Base-by-base conservation (phyloP, 2,888 invertebrate genomes). In the Temnothorax rugatulus region DNA sequence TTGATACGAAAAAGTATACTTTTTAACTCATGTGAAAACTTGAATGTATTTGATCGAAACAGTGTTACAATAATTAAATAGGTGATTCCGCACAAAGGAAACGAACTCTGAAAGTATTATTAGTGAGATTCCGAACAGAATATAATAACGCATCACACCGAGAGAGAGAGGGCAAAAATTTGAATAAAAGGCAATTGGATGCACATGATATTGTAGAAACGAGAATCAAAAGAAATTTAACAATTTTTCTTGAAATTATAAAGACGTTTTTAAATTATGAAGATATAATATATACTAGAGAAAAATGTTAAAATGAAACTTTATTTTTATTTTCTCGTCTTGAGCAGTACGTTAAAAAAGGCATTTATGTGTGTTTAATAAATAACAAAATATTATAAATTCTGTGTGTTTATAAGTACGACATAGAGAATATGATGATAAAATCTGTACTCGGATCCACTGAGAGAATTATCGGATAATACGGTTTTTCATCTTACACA, bases 381-480 rank as follows among this genome's bases (percentile, higher is more conserved):
- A 66, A 66, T 54, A 34, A 76, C 25, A 4, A 75, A 47, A 21
- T 15, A 13, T 41, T 41, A 29, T 52, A 38, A 41, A 38, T 41
- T n/a, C 3, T 25, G 5, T 25, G 1, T 21, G 13, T 9, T 9
- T 38, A 15, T 38, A 25, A 13, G 25, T 21, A 21, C 38, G 11
- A 41, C 44, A 8, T 7, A 1, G n/a, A 41, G 64, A 76, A 64
- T 25, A 29, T 50, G 38, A 3, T 25, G 25, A 2, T 47, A 25
- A 76, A 54, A 76, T 76, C 34, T 13, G 4, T 25, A 25, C 38
- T 38, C 34, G 4, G 11, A 41, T 64, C 29, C 25, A 18, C 25
- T 25, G 13, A 21, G 25, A 76, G n/a, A 41, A 76, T 64, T 52
- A 64, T 66, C 41, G 47, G 29, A 77, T 77, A 77, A 68, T 68